Evolutionary conservation across 53 echinoderm and acorn worm species (phyloP), one percentile per base, ranked within the genome.

Genomic region (Paracentrotus lividus): DNA sequence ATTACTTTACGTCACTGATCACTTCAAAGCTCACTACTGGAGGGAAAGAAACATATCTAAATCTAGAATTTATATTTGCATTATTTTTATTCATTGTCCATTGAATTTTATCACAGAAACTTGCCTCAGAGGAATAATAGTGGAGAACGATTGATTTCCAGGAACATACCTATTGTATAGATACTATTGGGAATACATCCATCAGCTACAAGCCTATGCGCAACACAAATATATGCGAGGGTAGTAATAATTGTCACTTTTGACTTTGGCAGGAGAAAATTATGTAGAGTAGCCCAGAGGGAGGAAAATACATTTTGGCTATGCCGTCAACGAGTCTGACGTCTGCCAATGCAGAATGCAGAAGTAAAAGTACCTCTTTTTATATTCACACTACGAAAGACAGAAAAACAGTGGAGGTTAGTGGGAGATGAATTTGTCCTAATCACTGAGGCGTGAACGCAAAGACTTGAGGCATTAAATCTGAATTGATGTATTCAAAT

Each of bases 401-500:
- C 47, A 45, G 12, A 14, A 47, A n/a, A 47, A 45, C 32, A 44
- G 27, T 49, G 24, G 10, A 43, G 44, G 24, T 81, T 81, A 47
- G 49, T 6, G 26, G 47, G 14, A 47, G 81, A 81, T 45, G 47
- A 44, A 81, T 81, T 81, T 81, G 81, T 81, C 81, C 56, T 24
- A 86, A 55, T 53, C 86, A 47, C 56, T 38, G 86, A 86, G 86
- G 86, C 86, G 86, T 86, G 86, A 86, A 86, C 38, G 86, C 33
- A 45, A 57, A 89, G 89, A 89, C 86, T 87, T 89, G n/a, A 89
- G 57, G 89, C 89, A 89, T 89, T 65, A 89, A 89, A 89, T 57
- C 36, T 89, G 89, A 64, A 89, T 89, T 61, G 89, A 89, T 89
- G 89, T 89, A 60, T 89, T 89, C 89, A 89, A 89, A 89, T 89